phyloP scores from a whole-genome alignment of 2,888 invertebrate species.

The Chalcis sispes region DNA sequence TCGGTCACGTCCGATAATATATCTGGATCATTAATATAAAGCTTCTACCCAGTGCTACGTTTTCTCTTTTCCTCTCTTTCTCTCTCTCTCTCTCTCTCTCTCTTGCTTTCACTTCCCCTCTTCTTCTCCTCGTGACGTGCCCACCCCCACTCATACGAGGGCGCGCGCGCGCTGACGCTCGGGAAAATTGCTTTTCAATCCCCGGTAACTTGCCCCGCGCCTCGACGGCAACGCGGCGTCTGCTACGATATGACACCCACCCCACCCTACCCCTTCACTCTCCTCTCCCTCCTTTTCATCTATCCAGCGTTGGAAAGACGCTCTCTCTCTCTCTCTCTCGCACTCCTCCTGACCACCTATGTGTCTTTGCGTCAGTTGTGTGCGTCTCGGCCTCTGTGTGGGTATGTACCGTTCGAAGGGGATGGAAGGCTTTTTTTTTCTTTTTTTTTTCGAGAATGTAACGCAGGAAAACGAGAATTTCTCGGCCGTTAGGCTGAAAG shows the following conservation, averaged over 20 bases:
- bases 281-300: constrained; percentile 10
- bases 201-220: constrained; percentile 70
- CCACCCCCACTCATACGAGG: constrained; percentile 11
- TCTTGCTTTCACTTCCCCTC: constrained; percentile 57
- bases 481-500: too few relatives aligned
- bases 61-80: constrained; percentile 59
- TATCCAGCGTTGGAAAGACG: too few relatives aligned
- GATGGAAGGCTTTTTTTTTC: too few relatives aligned
- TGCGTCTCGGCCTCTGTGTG: neutral
- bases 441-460: too few relatives aligned
- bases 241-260: constrained; percentile 60
- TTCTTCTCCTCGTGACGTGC: constrained; percentile 55
- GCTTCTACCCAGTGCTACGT: constrained; percentile 69
- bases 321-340: constrained; percentile 33
- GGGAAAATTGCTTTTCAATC: constrained; percentile 77
- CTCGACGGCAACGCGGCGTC: constrained; percentile 51
- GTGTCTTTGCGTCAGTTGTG: too few relatives aligned
- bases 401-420: neutral
- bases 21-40: constrained; percentile 77
- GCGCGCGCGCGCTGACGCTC: too few relatives aligned
- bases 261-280: constrained; percentile 48
- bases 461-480: too few relatives aligned
- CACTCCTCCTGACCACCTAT: neutral
- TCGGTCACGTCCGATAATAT: constrained; percentile 77
- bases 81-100: constrained; percentile 51